These are phyloP conservation scores for Apodemus speciosus DNA, from an alignment of 2,113 vertebrate genomes.

Conservation along the genomic window DNA sequence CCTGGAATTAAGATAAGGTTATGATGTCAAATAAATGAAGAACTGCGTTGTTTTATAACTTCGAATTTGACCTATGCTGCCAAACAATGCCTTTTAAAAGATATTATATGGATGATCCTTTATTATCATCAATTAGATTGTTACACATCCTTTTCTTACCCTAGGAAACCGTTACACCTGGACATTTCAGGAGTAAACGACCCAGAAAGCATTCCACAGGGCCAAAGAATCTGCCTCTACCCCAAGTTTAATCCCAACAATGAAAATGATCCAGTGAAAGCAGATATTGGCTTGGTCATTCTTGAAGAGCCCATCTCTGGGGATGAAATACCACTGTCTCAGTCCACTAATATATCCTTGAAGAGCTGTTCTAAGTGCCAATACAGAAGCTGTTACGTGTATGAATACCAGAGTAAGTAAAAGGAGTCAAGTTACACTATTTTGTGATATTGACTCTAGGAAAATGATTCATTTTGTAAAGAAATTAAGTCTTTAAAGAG, in stretches of 20 bases:
- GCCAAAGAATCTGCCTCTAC: slow-evolving; percentile 3
- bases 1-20: not conserved
- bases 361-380: slow-evolving; percentile 36
- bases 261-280: not conserved
- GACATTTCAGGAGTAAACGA: not conserved
- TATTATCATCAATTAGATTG: not conserved
- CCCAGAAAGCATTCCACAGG: not conserved
- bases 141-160: not conserved
- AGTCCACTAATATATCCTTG: not conserved
- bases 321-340: not conserved
- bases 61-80: not conserved
- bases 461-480: not conserved
- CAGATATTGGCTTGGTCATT: slow-evolving; percentile 1
- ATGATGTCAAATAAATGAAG: not conserved
- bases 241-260: not conserved
- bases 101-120: not conserved
- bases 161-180: not conserved
- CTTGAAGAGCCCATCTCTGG: not conserved
- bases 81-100: not conserved
- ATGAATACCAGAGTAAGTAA: slow-evolving; percentile 36
- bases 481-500: not conserved
- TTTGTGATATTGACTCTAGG: not conserved
- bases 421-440: not conserved
- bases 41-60: not conserved
- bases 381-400: not conserved